Evolutionary conservation across 2,113 vertebrate genomes (phyloP), one percentile per base, ranked within the genome.

Genomic region (Tautogolabrus adspersus): DNA sequence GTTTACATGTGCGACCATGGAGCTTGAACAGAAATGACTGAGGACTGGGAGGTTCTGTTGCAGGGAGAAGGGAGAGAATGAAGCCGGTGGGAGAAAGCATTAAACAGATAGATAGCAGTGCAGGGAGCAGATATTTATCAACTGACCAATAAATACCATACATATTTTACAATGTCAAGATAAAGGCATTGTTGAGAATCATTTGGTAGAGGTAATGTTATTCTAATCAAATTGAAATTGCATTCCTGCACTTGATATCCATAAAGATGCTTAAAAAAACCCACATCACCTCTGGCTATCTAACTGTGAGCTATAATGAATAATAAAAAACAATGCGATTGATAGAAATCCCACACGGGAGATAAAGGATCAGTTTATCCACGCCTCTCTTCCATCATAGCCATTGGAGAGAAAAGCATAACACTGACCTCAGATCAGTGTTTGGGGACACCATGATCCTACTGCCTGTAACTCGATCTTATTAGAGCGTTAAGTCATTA

Each of bases 401-500:
- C 81, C 87, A 87, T 79, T 66, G 72, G 66, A 89, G 59, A 72
- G 61, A 75, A 84, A 87, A 84, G 73, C 72, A 82, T 68, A 87
- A 70, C 76, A 72, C 81, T 88, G 91, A 91, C 88, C 88, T 84
- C 64, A 66, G 85, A 84, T 90, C 85, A 85, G 85, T 81, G 83
- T 88, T 88, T 79, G 74, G 88, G 88, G 89, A 91, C 81, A 64
- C 58, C 38, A 56, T 74, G 68, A 89, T 88, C 81, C 74, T 83
- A 85, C 86, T 87, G 87, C 78, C 85, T 88, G 90, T 90, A 90
- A 91, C 85, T 91, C 89, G 90, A 92, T 93, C 91, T 91, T 89
- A 93, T 91, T 91, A 93, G 90, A 93, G 90, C 88, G 87, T 91
- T 89, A 93, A 91, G 91, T 93, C 87, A 92, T 93, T 92, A 93